Evolutionary conservation across 2,888 invertebrate genomes (phyloP).

Genomic region (Hybos culiciformis): DNA sequence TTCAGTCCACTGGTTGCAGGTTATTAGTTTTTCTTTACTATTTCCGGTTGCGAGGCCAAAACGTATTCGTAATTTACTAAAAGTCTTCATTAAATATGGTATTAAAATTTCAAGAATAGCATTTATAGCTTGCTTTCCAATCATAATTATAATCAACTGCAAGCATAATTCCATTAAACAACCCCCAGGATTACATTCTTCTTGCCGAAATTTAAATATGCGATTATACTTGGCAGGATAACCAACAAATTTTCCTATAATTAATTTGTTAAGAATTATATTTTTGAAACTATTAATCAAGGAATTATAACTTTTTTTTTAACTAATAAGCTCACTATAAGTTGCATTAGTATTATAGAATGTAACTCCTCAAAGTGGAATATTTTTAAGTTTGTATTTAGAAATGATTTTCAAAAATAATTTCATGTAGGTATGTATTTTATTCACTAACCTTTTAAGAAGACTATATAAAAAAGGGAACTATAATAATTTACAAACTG

Average conservation of each 20-base stretch:
- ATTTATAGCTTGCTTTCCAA: slow-evolving; percentile 72
- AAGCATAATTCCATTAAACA: slow-evolving; percentile 76
- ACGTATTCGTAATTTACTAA: slow-evolving; percentile 34
- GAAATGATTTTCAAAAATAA: too few species aligned
- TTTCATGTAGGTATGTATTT: too few species aligned
- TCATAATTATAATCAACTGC: slow-evolving; percentile 73
- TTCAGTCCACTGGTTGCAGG: slow-evolving; percentile 56
- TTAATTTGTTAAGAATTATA: too few species aligned
- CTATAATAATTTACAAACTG: slow-evolving; percentile 85
- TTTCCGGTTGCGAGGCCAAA: slow-evolving; percentile 36
- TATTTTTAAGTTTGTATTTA: too few species aligned
- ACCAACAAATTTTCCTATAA: slow-evolving; percentile 69
- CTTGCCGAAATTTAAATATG: slow-evolving; percentile 54
- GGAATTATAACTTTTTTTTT: too few species aligned
- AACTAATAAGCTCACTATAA: too few species aligned
- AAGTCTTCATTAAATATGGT: slow-evolving; percentile 45
- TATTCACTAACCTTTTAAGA: slow-evolving; percentile 58
- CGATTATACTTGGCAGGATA: slow-evolving; percentile 64
- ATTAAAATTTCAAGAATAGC: slow-evolving; percentile 62
- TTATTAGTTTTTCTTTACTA: slow-evolving; percentile 34
- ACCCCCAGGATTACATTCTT: slow-evolving; percentile 73
- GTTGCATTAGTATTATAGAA: too few species aligned
- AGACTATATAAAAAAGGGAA: slow-evolving; percentile 74
- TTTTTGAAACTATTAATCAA: too few species aligned
- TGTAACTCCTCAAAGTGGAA: too few species aligned